Evolutionary conservation across 2,113 vertebrate genomes (phyloP), one percentile per base, ranked within the genome.

Genomic region (Oenanthe melanoleuca): DNA sequence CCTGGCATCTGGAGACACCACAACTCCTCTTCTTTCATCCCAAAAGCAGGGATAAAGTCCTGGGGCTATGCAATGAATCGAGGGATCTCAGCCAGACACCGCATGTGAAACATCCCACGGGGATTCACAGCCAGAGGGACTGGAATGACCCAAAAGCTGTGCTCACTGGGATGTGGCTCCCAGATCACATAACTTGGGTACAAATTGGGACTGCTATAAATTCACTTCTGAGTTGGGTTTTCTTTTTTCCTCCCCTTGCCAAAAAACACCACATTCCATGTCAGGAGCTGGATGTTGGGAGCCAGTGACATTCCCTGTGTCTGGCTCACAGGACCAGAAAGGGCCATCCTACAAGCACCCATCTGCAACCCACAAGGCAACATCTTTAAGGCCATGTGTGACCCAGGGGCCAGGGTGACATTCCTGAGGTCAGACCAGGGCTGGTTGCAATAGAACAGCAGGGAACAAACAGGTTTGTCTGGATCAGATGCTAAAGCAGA

Each of bases 201-300:
- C 50, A 56, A 73, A 77, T 3, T 16, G 2, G 45, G 40, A 56
- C 40, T 29, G 33, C 18, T 75, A n/a, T 40, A 79, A 90, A 90
- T 29, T 50, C 50, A 63, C 31, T 92, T 79, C 60, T 60, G 49
- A 40, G 28, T 18, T 6, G 38, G 38, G 7, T 70, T 55, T 84
- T 38, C 34, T 21, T 31, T 5, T 25, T 53, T n/a, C 13, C 5
- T 5, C 1, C 5, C 5, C 10, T 24, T 0, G 1, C 4, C 8
- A 4, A 23, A 26, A 20, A 49, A 24, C 3, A 3, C 29, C 40
- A 83, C 34, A 13, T 55, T 63, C 59, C 24, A 11, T 14, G 38
- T 56, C 80, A 72, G 56, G 47, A 77, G n/a, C n/a, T 28, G 45
- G 55, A 16, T 38, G 31, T 44, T n/a, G 29, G 47, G 47, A 86